These are phyloP conservation scores for Ammodytes dubius DNA, from an alignment of 2,113 vertebrate species.

Conservation along the genomic window DNA sequence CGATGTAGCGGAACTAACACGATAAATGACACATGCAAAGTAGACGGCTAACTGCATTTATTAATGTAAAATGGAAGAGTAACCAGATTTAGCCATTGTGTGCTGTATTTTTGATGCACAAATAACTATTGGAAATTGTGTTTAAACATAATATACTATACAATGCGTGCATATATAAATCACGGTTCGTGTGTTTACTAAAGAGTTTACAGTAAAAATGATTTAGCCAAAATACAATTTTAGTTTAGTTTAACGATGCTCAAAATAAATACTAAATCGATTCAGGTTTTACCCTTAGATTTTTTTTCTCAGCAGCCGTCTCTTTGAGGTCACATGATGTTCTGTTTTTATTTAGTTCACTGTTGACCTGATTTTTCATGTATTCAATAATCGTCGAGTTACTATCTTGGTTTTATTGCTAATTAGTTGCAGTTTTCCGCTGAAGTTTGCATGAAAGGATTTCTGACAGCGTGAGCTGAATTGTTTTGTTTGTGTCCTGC, in stretches of 20 bases:
- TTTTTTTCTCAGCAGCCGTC: not conserved
- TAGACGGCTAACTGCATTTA: not conserved
- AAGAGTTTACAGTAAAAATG: not conserved
- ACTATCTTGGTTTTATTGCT: not conserved
- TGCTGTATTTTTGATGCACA: not conserved
- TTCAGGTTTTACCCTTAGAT: not conserved
- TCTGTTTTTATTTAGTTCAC: not conserved
- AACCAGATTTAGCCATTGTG: not conserved
- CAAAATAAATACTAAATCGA: not conserved
- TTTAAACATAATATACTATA: not conserved
- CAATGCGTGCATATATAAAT: not conserved
- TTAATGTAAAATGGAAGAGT: not conserved
- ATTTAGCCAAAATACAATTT: not conserved
- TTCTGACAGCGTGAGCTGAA: slow-evolving; percentile 76
- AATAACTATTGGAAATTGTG: not conserved
- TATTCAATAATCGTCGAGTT: not conserved
- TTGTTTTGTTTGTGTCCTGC: slow-evolving; percentile 88
- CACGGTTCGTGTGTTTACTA: not conserved
- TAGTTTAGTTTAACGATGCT: not conserved
- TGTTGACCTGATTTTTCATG: not conserved
- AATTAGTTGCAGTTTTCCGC: not conserved
- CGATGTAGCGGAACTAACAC: slow-evolving; percentile 31
- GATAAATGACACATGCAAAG: slow-evolving; percentile 23
- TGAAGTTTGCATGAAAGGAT: slow-evolving; percentile 66
- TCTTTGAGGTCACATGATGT: not conserved